Base-by-base conservation (phyloP, 2,797 vertebrate species). In the Pipistrellus kuhlii region DNA sequence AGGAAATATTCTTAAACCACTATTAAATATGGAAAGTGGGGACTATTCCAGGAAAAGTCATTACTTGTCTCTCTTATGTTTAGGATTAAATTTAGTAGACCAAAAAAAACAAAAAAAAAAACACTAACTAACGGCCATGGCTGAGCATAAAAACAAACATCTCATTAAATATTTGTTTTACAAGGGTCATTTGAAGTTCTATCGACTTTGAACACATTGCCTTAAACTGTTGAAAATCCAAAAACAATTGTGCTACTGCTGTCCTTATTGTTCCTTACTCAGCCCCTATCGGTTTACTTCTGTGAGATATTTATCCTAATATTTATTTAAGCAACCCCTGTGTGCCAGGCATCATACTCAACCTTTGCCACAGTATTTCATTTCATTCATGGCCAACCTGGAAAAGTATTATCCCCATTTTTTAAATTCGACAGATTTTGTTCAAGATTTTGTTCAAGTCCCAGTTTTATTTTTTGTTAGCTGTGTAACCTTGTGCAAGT, bases 121-220 rank as follows among this genome's bases (percentile, higher is more conserved):
- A 91, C 51, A 38, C 75, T 62, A 88, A 68, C 84, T 86, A 46
- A 80, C 4, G 53, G 73, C 46, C 55, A 59, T 27, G 59, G 66
- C 32, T 93, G 85, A 93, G 48, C 77, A 76, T 35, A 59, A 95
- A 81, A 80, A 86, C 84, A 94, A 93, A 82, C 17, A 59, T 72
- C 76, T 76, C 71, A 72, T 93, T 89, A 92, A 95, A 94, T 96
- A 94, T 95, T 97, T 95, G 86, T 72, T 96, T 93, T 92, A 53
- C 71, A 53, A 35, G 91, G 88, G 57, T 84, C 91, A 88, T 91
- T 62, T 95, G 85, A 96, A 90, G 95, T 90, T 94, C 91, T 96
- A 41, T 94, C 78, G 72, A 38, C 88, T 92, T 59, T 57, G 30
- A 95, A 90, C 35, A 41, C 73, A n/a, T 59, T 85, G 84, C 71